Conservation (phyloP, 1,140 invertebrate species). For the Popillia japonica region DNA sequence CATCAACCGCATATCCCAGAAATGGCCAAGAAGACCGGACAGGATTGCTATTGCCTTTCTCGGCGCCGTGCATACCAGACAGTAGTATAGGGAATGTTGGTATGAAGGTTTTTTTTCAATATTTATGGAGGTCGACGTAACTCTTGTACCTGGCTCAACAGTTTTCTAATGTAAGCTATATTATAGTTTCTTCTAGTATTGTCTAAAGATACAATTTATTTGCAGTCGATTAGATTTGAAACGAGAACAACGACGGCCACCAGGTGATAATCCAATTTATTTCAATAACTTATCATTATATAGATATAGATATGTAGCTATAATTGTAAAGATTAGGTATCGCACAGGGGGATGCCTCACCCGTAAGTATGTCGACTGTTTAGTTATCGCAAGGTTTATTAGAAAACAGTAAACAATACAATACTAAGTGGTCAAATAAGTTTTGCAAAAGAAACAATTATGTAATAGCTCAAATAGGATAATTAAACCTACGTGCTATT, state of each 20-base stretch:
- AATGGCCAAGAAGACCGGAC: constrained; percentile 23
- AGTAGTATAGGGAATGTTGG: constrained; percentile 22
- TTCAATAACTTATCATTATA: too few species aligned
- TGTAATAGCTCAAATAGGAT: too few species aligned
- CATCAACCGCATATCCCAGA: constrained; percentile 20
- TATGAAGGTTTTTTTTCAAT: constrained; percentile 22
- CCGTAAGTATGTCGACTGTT: too few species aligned
- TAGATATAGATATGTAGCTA: too few species aligned
- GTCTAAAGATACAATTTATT: not conserved
- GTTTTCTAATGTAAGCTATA: not conserved
- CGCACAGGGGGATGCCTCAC: too few species aligned
- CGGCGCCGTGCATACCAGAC: constrained; percentile 12
- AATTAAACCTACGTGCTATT: too few species aligned
- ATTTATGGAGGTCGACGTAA: constrained; percentile 25
- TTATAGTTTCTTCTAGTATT: constrained; percentile 9
- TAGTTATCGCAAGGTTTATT: too few species aligned
- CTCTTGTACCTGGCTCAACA: constrained; percentile 12
- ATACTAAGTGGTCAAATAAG: too few species aligned
- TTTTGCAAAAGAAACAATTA: too few species aligned
- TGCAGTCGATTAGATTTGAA: not conserved
- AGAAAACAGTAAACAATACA: too few species aligned
- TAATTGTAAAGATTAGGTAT: too few species aligned
- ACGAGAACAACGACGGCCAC: not conserved
- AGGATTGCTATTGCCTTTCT: not conserved
- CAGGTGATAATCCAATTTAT: not conserved